Conservation (phyloP, 2,113 vertebrate genomes). For the human (Homo sapiens) region GRCh38 chr14:25524001-25524500, state of each 20-base stretch:
- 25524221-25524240: not conserved
- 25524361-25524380: too few relatives aligned
- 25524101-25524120: not conserved
- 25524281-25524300: not conserved
- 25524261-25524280: not conserved
- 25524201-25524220: not conserved
- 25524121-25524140: not conserved
- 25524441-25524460: not conserved
- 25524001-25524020: too few relatives aligned
- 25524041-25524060: too few relatives aligned
- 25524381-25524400: not conserved
- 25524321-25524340: not conserved
- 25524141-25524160: not conserved
- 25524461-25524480: not conserved
- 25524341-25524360: not conserved
- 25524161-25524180: not conserved
- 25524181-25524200: not conserved
- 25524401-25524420: not conserved
- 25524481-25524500: not conserved
- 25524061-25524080: too few relatives aligned
- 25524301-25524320: not conserved
- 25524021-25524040: too few relatives aligned
- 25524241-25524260: not conserved
- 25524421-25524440: not conserved
- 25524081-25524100: too few relatives aligned